Percentiles rank a stretch among this genome's conserved stretches.
Evolutionary conservation across 2,113 vertebrate genomes (phyloP).

Genomic region (Lamprologus tigripictilis): DNA sequence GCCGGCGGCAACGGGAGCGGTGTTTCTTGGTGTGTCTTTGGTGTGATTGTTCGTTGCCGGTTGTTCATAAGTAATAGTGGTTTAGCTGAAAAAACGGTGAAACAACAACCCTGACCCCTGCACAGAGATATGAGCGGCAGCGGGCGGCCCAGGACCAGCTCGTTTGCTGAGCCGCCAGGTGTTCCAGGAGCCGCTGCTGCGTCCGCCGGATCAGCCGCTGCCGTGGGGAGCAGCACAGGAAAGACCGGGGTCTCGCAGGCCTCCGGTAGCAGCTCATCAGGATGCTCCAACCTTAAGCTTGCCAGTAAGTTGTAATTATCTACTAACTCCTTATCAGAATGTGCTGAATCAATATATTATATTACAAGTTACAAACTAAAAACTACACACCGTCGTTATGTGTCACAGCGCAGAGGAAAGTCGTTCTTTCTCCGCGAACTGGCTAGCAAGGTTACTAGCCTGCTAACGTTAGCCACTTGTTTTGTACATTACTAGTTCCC

Average conservation of each 20-base stretch:
- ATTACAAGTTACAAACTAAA: neutral
- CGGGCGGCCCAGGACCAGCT: slow-evolving; percentile 78
- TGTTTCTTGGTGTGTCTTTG: slow-evolving; percentile 42
- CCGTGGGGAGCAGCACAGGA: slow-evolving; percentile 74
- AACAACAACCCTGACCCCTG: slow-evolving; percentile 57
- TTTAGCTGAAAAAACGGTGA: slow-evolving; percentile 26
- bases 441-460: slow-evolving; percentile 1
- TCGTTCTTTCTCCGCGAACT: neutral
- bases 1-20: slow-evolving; percentile 55
- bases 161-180: slow-evolving; percentile 76
- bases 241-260: slow-evolving; percentile 76
- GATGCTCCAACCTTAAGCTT: slow-evolving; percentile 72
- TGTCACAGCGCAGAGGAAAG: neutral
- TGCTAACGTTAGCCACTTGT: slow-evolving; percentile 58
- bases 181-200: slow-evolving; percentile 67
- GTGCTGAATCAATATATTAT: rapidly evolving
- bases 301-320: slow-evolving; percentile 57
- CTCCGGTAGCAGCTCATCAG: slow-evolving; percentile 69
- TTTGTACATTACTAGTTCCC: slow-evolving; percentile 18
- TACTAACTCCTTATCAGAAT: neutral
- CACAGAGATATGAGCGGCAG: slow-evolving; percentile 77
- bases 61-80: slow-evolving; percentile 12
- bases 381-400: neutral
- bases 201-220: slow-evolving; percentile 70
- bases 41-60: slow-evolving; percentile 32